Evolutionary conservation across 2,113 vertebrate genomes (phyloP), one percentile per base, ranked within the genome.

Genomic region (Synchiropus splendidus): DNA sequence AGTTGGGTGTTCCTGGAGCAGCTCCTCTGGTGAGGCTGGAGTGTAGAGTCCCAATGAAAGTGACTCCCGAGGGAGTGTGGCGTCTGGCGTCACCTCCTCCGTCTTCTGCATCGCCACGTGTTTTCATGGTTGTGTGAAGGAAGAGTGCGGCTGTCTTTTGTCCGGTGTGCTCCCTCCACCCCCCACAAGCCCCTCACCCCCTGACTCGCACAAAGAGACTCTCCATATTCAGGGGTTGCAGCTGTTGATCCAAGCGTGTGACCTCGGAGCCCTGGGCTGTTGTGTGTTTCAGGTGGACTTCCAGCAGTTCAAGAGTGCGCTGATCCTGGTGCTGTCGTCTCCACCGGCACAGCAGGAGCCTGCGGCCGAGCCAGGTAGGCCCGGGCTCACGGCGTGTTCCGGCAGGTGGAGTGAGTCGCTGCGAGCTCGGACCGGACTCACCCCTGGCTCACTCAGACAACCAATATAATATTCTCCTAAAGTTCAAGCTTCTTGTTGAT

Each of bases 271-370:
- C 33, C 41, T 36, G 2, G 12, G 1, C 11, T 36, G 34, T 36
- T 36, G 21, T 27, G 4, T 31, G 4, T 62, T 75, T 4, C 75
- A 98, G 95, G 90, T 98, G 18, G 82, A 91, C 66, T 98, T 97
- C 69, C 86, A 92, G 45, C 89, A 93, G 18, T 98, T 98, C 81
- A 97, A 91, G 79, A 86, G 94, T 67, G 92, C 92, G 1, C 79
- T 98, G 54, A 95, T 97, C 72, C 80, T 90, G 65, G 82, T 92
- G 48, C 75, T 98, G 53, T 97, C 92, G 31, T 75, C 80, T n/a
- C 1, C 21, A 43, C 15, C 15, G 62, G 1, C 77, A 16, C 83
- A 82, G 45, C 77, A 87, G 56, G 87, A 90, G 13, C 61, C 78
- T 4, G 40, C 80, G 75, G 72, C 85, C 31, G 76, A 81, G 41